Conservation (phyloP, 2,888 invertebrate species). For the Cryptus armator region DNA sequence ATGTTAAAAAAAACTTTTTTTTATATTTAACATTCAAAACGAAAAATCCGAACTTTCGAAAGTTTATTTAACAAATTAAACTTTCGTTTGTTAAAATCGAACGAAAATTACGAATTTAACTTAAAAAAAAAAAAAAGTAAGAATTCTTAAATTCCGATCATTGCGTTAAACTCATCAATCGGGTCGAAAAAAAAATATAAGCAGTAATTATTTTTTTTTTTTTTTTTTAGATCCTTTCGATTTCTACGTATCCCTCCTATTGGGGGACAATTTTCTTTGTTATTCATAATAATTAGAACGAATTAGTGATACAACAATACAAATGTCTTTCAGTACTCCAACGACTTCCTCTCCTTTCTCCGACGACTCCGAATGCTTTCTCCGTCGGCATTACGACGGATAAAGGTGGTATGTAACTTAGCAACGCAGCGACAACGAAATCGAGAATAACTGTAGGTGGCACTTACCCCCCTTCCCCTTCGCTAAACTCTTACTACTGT, state of each 20-base stretch:
- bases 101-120: no score
- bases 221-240: background rate
- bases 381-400: background rate
- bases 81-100: no score
- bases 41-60: no score
- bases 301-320: background rate
- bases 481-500: no score
- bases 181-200: background rate
- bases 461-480: no score
- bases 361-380: background rate
- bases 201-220: background rate
- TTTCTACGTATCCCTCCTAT: background rate
- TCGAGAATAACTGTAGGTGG: no score
- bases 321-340: background rate
- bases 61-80: no score
- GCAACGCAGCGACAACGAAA: background rate
- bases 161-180: background rate
- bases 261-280: background rate
- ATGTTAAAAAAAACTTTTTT: no score
- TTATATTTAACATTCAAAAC: no score
- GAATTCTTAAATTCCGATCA: no score
- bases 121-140: no score
- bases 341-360: background rate
- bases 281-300: background rate
- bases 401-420: background rate